These are phyloP conservation scores for Calyptommatus sinebrachiatus DNA, from an alignment of 2,113 vertebrate species.

Conservation along the genomic window DNA sequence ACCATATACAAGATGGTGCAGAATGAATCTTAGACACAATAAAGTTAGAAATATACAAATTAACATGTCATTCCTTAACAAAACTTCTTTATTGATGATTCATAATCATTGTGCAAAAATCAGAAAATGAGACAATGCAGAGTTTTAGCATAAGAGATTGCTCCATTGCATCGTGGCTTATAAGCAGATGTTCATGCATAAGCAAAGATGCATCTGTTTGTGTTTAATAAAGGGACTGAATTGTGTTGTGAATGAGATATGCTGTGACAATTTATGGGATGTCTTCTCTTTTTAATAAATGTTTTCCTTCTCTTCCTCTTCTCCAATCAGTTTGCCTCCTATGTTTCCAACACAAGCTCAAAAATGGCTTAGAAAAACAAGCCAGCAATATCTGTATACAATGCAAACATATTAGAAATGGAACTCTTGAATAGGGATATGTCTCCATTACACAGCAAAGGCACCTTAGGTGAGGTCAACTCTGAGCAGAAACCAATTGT, in stretches of 20 bases:
- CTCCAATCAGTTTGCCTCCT: neutral
- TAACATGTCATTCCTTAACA: neutral
- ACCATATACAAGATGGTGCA: neutral
- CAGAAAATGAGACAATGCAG: neutral
- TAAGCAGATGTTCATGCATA: neutral
- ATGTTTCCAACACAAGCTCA: too few relatives aligned
- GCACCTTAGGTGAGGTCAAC: too few relatives aligned
- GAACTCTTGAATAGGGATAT: too few relatives aligned
- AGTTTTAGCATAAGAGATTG: neutral
- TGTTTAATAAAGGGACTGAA: neutral
- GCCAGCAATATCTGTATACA: too few relatives aligned
- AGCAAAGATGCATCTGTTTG: neutral
- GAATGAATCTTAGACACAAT: neutral
- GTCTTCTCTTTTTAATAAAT: neutral
- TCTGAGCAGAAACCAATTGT: too few relatives aligned
- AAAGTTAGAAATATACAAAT: neutral
- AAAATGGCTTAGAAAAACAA: too few relatives aligned
- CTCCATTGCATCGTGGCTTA: neutral
- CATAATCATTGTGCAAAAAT: neutral
- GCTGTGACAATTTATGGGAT: neutral
- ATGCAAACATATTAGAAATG: too few relatives aligned
- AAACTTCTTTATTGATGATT: neutral
- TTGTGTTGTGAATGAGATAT: neutral
- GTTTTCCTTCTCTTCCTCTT: neutral
- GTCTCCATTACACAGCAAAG: too few relatives aligned